Percentiles rank a stretch among this genome's conserved stretches.
Conservation (phyloP, 2,113 vertebrate species). For the Notarius lentiginosus region DNA sequence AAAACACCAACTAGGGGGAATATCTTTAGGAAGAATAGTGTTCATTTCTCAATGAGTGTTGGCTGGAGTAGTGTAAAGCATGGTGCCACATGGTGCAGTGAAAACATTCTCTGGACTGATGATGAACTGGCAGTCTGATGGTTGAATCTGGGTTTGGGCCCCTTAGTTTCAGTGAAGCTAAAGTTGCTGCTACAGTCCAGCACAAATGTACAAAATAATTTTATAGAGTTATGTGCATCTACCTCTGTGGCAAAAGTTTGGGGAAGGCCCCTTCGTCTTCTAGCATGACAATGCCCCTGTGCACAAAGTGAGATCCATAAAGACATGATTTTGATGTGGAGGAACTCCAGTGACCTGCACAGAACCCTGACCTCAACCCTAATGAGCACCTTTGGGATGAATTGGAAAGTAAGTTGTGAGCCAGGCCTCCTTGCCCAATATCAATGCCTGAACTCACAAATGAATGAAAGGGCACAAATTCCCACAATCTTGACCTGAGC, state of each 20-base stretch:
- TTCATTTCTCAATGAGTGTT: neutral
- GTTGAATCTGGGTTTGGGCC: neutral
- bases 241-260: neutral
- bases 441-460: neutral
- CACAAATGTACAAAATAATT: no score
- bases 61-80: neutral
- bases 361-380: no score
- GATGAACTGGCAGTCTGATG: neutral
- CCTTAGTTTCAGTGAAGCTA: neutral
- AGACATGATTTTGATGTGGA: no score
- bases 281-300: no score
- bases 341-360: no score
- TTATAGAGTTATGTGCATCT: neutral
- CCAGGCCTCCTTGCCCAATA: no score
- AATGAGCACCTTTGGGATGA: no score
- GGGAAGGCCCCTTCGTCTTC: neutral
- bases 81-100: neutral
- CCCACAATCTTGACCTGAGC: neutral
- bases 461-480: neutral
- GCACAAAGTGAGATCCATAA: no score
- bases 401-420: no score
- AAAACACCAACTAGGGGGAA: no score
- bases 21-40: neutral
- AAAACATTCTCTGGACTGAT: neutral
- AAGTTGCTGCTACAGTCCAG: neutral